Conservation (phyloP, 2,113 vertebrate genomes). For the Scomber japonicus region DNA sequence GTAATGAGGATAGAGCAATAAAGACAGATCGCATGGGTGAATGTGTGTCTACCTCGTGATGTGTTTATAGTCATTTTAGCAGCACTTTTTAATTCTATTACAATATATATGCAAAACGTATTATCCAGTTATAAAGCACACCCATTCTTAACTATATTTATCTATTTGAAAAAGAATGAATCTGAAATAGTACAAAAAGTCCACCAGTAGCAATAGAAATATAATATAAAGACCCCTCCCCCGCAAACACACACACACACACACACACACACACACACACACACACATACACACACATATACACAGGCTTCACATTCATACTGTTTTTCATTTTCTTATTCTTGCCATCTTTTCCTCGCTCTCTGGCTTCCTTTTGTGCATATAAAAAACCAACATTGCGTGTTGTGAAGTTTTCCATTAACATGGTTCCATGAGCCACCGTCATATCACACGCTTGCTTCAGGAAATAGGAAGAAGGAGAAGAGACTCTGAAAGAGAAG, state of each 20-base stretch:
- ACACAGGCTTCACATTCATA: background rate
- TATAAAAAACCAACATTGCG: slow-evolving; percentile 54
- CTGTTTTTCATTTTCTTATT: slow-evolving; percentile 34
- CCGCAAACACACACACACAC: background rate
- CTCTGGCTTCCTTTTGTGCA: slow-evolving; percentile 38
- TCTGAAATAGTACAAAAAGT: background rate
- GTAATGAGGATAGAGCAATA: slow-evolving; percentile 50
- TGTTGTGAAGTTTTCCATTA: slow-evolving; percentile 78
- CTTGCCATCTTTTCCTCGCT: background rate
- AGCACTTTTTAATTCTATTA: background rate
- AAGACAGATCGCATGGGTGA: slow-evolving; percentile 28
- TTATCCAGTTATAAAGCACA: background rate
- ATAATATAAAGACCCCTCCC: slow-evolving; percentile 2
- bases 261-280: slow-evolving; percentile 11
- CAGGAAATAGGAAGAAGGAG: slow-evolving; percentile 43
- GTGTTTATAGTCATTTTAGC: background rate
- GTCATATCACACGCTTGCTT: slow-evolving; percentile 61
- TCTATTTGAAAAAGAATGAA: background rate
- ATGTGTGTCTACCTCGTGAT: background rate
- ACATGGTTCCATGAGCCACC: slow-evolving; percentile 51
- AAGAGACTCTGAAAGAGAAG: slow-evolving; percentile 20
- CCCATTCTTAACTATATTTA: no score
- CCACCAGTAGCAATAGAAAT: slow-evolving; percentile 2
- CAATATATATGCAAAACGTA: background rate
- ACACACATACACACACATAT: background rate